Evolutionary conservation across 2,113 vertebrate species (phyloP), one percentile per base, ranked within the genome.

Genomic region (Tenebrosternarchus preto): DNA sequence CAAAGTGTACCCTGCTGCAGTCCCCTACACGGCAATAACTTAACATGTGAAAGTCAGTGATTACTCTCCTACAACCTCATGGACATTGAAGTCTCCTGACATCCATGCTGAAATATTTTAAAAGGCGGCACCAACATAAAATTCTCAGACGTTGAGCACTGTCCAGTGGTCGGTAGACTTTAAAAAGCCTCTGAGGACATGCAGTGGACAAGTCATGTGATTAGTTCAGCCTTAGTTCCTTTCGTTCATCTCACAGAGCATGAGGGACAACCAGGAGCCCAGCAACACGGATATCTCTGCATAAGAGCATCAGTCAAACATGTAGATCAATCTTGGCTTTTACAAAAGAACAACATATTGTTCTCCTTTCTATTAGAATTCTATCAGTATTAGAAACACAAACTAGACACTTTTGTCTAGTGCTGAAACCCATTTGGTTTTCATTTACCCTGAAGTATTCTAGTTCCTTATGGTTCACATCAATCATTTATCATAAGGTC

Each of bases 371-470:
- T 33, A 4, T 4, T 27, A n/a, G n/a, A n/a, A n/a, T n/a, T n/a
- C n/a, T n/a, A n/a, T n/a, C 46, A 60, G 33, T 33, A 43, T 4
- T 74, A 36, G 55, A 55, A 59, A 73, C 46, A 24, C 24, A 31
- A 36, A 59, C 56, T 33, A 73, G 29, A 57, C 50, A 8, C 22
- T 39, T 61, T 43, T 15, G 22, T 24, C 29, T 31, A 56, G 61
- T 43, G 31, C 27, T 61, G 15, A 46, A 25, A 43, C n/a, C 25
- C 56, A 75, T 75, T 73, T 57, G 56, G 27, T 59, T 25, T 73
- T 74, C 73, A 74, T 67, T 68, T 68, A 39, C 19, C 64, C 64
- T 36, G 36, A 33, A 59, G 72, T 75, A 25, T n/a, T 19, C n/a
- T 46, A 57, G 56, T 59, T 57, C 27, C 19, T 33, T 12, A 61